phyloP scores from a whole-genome alignment of 2,888 invertebrate species.

The Operophtera brumata region DNA sequence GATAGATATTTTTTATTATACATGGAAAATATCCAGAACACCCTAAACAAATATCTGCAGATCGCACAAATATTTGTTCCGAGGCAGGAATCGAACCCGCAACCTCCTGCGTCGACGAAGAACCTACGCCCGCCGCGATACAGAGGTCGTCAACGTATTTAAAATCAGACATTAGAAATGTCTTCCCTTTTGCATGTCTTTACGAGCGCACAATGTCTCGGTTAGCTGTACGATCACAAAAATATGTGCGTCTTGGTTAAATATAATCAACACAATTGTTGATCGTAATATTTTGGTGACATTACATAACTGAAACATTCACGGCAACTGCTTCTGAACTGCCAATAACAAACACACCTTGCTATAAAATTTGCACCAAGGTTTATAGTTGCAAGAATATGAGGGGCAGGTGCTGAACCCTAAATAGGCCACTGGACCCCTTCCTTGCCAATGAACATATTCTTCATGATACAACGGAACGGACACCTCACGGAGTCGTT shows the following conservation, averaged over 20 bases:
- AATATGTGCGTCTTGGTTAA: no score
- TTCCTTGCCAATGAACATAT: slow-evolving; percentile 16
- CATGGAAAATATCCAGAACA: no score
- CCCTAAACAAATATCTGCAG: no score
- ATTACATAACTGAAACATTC: neutral
- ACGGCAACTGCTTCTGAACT: neutral
- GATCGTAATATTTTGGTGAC: neutral
- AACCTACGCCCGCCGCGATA: no score
- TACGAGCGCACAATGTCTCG: no score
- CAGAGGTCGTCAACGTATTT: no score
- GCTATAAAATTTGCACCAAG: slow-evolving; percentile 7
- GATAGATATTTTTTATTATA: no score
- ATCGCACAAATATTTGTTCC: no score
- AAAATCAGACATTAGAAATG: neutral
- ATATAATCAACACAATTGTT: no score
- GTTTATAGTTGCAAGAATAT: slow-evolving; percentile 9
- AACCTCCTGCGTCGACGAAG: no score
- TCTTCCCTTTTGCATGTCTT: neutral
- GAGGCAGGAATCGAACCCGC: no score
- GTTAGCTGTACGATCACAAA: no score
- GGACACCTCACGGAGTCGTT: slow-evolving; percentile 1
- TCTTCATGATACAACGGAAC: slow-evolving; percentile 15
- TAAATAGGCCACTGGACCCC: slow-evolving; percentile 23
- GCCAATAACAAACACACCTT: slow-evolving; percentile 10
- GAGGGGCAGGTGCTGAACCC: slow-evolving; percentile 20